Evolutionary conservation across 2,888 invertebrate genomes (phyloP).

Genomic region (Piscicola geometra): DNA sequence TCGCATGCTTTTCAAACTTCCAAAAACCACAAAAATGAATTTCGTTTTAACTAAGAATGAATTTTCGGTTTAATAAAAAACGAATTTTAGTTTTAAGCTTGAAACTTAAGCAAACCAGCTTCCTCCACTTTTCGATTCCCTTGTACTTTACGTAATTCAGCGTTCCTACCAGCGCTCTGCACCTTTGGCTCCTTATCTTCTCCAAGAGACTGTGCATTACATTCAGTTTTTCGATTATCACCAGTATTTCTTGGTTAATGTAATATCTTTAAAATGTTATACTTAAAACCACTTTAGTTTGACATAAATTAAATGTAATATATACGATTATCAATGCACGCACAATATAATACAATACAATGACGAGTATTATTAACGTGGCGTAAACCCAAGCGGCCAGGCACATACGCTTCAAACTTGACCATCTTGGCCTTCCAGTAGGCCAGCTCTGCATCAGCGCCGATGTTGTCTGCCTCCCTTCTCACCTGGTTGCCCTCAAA

Average conservation of each 20-base stretch:
- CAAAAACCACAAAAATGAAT: too few relatives aligned
- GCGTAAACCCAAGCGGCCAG: too few relatives aligned
- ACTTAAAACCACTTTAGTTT: not conserved
- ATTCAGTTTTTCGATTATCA: too few relatives aligned
- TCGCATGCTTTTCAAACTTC: too few relatives aligned
- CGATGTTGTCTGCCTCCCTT: constrained; percentile 56
- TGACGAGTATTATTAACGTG: too few relatives aligned
- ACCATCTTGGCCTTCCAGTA: constrained; percentile 88
- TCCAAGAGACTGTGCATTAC: constrained; percentile 51
- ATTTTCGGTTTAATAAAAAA: too few relatives aligned
- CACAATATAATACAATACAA: too few relatives aligned
- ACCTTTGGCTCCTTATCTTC: constrained; percentile 55
- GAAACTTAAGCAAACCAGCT: constrained; percentile 51
- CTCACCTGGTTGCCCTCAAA: constrained; percentile 57
- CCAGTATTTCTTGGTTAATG: not conserved
- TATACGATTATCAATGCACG: too few relatives aligned
- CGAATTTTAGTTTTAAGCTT: too few relatives aligned
- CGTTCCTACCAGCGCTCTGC: constrained; percentile 54
- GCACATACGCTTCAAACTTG: constrained; percentile 67
- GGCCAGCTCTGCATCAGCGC: constrained; percentile 67
- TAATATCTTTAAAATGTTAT: not conserved
- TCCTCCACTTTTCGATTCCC: constrained; percentile 53
- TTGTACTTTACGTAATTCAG: constrained; percentile 56
- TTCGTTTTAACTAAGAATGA: too few relatives aligned
- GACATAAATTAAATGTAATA: constrained; percentile 3